Conservation (phyloP, 1,140 invertebrate genomes). For the Drosophila parabipectinata region DNA sequence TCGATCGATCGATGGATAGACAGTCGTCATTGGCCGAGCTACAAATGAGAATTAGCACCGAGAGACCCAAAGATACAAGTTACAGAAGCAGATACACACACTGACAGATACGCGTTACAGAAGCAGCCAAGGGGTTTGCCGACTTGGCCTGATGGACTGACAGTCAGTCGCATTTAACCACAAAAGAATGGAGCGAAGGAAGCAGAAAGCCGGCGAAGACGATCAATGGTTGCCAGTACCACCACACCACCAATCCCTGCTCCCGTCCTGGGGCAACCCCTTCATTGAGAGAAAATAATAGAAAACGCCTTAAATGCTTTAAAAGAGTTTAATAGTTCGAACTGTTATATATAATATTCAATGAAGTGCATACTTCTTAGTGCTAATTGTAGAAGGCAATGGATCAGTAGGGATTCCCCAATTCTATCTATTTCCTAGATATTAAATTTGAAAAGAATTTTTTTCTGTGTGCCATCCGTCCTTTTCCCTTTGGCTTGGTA, state of each 20-base stretch:
- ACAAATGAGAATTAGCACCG: constrained; percentile 41
- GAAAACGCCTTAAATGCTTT: not conserved
- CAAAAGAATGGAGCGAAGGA: constrained; percentile 78
- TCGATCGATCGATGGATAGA: constrained; percentile 63
- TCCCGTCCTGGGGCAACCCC: constrained; percentile 8
- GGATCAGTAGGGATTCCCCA: too few relatives aligned
- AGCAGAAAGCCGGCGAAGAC: constrained; percentile 70
- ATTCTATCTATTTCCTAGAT: not conserved
- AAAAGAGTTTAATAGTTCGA: too few relatives aligned
- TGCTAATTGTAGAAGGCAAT: too few relatives aligned
- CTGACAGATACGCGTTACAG: constrained; percentile 31
- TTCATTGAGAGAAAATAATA: constrained; percentile 10
- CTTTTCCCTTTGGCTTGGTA: constrained; percentile 7
- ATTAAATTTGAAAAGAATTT: not conserved
- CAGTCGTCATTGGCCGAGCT: constrained; percentile 62
- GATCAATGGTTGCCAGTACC: constrained; percentile 68
- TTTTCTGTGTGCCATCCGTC: constrained; percentile 1
- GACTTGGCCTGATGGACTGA: constrained; percentile 42
- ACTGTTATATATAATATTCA: too few relatives aligned
- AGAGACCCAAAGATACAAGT: constrained; percentile 31
- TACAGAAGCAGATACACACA: constrained; percentile 50
- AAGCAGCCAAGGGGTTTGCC: constrained; percentile 34
- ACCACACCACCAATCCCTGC: constrained; percentile 8
- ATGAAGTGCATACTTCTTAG: too few relatives aligned
- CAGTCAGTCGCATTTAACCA: constrained; percentile 70